These are phyloP conservation scores for Canis aureus DNA, from an alignment of 2,113 vertebrate genomes.

Conservation along the genomic window DNA sequence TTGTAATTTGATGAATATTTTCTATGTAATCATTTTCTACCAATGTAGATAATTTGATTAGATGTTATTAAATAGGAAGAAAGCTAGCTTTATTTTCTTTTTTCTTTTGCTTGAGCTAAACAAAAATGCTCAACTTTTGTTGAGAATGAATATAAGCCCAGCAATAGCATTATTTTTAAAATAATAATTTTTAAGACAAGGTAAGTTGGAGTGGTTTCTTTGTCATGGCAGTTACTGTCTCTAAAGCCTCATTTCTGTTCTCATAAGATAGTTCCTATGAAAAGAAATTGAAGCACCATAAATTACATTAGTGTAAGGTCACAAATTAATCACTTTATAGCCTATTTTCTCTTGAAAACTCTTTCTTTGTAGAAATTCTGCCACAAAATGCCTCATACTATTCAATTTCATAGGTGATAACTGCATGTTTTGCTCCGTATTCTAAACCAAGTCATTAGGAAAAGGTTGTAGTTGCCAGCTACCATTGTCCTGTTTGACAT, in stretches of 20 bases:
- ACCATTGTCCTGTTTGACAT: background rate
- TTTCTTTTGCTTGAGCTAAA: slow-evolving; percentile 4
- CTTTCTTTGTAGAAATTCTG: slow-evolving; percentile 57
- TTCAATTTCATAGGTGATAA: background rate
- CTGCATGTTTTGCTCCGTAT: background rate
- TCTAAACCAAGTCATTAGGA: background rate
- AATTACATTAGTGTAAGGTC: slow-evolving; percentile 43
- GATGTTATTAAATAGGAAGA: background rate
- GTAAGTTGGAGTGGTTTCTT: background rate
- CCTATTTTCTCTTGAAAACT: slow-evolving; percentile 66
- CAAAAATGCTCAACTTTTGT: slow-evolving; percentile 2
- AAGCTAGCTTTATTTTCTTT: background rate
- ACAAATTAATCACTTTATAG: slow-evolving; percentile 47
- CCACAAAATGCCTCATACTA: background rate
- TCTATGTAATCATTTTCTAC: background rate
- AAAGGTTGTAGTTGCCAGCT: background rate
- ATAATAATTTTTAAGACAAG: slow-evolving; percentile 2
- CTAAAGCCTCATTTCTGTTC: slow-evolving; percentile 51
- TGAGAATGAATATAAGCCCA: background rate
- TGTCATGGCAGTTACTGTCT: background rate
- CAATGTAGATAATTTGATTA: background rate
- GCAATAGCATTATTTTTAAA: background rate
- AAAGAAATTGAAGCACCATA: background rate
- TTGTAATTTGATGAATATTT: background rate
- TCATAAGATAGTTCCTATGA: slow-evolving; percentile 20